phyloP scores from a whole-genome alignment of 2,113 vertebrate species.

The Oncorhynchus masou region DNA sequence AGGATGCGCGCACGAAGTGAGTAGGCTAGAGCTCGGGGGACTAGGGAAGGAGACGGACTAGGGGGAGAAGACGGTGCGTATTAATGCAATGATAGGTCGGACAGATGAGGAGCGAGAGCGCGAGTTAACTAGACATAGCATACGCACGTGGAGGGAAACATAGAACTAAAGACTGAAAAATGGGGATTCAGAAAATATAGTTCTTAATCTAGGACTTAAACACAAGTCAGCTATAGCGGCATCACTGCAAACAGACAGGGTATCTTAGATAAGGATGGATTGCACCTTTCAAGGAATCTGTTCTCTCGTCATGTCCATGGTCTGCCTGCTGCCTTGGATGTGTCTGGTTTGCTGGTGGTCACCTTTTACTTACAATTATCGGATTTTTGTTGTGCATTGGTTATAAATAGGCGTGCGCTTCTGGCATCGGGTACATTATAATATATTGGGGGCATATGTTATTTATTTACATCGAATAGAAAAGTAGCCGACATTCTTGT shows the following conservation, averaged over 20 bases:
- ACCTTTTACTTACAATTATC: not conserved
- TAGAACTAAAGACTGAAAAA: not conserved
- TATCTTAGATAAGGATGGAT: not conserved
- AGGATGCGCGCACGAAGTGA: constrained; percentile 71
- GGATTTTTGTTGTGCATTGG: not conserved
- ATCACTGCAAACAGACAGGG: not conserved
- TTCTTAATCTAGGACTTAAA: not conserved
- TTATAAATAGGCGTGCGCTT: not conserved
- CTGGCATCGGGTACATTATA: not conserved
- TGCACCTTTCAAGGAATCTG: constrained; percentile 3
- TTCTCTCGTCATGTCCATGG: constrained; percentile 7
- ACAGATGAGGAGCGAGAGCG: constrained; percentile 15
- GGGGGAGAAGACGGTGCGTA: not conserved
- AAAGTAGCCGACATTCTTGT: not conserved
- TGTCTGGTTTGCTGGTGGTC: too few relatives aligned
- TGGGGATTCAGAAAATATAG: not conserved
- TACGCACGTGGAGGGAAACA: not conserved
- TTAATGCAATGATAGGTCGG: constrained; percentile 20
- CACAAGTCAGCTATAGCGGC: constrained; percentile 43
- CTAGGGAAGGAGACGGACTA: constrained; percentile 50
- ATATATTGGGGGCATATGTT: not conserved
- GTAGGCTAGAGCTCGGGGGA: constrained; percentile 60
- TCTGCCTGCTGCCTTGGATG: not conserved
- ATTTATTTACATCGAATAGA: not conserved
- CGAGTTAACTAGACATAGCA: not conserved